Evolutionary conservation across 2,888 invertebrate species (phyloP), one percentile per base, ranked within the genome.

Genomic region (Cremastinae sp.): DNA sequence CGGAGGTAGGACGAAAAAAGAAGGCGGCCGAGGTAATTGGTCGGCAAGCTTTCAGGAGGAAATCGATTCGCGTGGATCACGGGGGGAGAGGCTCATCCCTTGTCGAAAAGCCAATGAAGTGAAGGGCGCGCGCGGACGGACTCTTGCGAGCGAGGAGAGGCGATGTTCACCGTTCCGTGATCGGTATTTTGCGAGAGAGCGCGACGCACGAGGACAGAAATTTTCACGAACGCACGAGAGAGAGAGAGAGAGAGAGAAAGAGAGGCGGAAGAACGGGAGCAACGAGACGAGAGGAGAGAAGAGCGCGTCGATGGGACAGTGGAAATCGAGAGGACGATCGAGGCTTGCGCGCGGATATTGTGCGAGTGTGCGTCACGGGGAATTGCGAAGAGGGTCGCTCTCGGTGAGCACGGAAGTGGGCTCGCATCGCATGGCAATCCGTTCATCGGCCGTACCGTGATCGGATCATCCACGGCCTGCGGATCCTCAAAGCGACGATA

Each of bases 401-500:
- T 58, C 80, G 73, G 68, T 78, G 75, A 62, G 70, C 82, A 82
- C 86, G 86, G 83, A 85, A 88, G 86, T 87, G 84, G 84, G 43
- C 84, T 87, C 86, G 87, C 87, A 87, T 88, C 87, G 87, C 83
- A 61, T 87, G 85, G 83, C 84, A 84, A 88, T 85, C 85, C 85
- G 86, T 87, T 85, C 87, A 85, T 87, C 88, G 85, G 87, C 81
- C 84, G 74, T 77, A 86, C 84, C 45, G 85, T 88, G 88, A 89
- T 89, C 85, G 84, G 85, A 89, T 89, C 89, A 88, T 86, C 86
- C 86, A 88, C 87, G 89, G 88, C 81, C 84, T 83, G 86, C 87
- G 89, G 62, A 88, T 88, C 86, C 85, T 89, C 89, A 89, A 89
- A 89, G 89, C 89, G 85, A 87, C 87, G 87, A 89, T 89, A 89